Evolutionary conservation across 2,113 vertebrate genomes (phyloP).

Genomic region (Paradoxurus hermaphroditus): DNA sequence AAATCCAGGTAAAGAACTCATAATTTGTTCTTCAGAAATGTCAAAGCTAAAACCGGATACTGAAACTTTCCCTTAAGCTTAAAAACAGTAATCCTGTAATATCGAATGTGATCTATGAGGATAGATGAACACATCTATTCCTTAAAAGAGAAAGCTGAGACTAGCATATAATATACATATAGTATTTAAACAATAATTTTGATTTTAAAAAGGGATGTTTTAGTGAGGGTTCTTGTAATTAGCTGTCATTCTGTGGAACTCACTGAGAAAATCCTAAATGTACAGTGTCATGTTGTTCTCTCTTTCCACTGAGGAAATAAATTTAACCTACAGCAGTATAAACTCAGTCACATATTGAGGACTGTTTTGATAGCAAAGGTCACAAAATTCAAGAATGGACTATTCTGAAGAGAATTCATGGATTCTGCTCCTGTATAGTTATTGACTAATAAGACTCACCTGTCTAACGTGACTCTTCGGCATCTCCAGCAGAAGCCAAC

Average conservation of each 20-base stretch:
- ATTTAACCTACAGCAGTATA: constrained; percentile 20
- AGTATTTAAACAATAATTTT: constrained; percentile 46
- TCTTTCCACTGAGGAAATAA: constrained; percentile 24
- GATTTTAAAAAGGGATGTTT: background rate
- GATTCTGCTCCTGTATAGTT: background rate
- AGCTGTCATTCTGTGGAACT: background rate
- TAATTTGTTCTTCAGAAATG: constrained; percentile 41
- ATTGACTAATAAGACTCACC: constrained; percentile 28
- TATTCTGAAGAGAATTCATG: background rate
- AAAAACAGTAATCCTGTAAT: background rate
- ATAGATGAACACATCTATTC: constrained; percentile 6
- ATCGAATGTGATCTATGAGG: background rate
- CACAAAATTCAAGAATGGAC: constrained; percentile 1
- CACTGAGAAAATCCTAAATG: constrained; percentile 21
- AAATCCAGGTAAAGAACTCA: constrained; percentile 37
- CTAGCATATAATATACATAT: background rate
- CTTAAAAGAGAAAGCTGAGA: background rate
- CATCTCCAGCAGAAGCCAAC: constrained; percentile 3
- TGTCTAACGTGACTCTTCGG: constrained; percentile 1
- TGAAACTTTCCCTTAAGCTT: background rate
- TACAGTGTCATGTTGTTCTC: background rate
- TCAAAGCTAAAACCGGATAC: background rate
- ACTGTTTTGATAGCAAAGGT: constrained; percentile 38
- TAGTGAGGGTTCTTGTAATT: background rate
- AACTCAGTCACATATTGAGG: constrained; percentile 9